Conservation (phyloP, 2,888 invertebrate species). For the Andrena minutula region DNA sequence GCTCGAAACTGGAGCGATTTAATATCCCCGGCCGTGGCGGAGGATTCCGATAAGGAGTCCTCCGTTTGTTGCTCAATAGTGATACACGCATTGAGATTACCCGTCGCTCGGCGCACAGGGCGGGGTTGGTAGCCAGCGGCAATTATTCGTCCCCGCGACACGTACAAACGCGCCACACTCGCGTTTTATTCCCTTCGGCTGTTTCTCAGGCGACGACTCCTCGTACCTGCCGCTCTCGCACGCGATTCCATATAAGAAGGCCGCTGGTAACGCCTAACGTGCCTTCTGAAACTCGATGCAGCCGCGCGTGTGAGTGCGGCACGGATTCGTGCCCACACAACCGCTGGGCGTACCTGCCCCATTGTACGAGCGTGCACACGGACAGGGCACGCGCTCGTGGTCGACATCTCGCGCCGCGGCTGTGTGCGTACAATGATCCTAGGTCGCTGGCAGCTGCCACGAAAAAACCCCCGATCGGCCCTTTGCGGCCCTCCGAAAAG, state of each 20-base stretch:
- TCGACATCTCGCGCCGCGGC: conserved; percentile 18
- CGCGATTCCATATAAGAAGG: conserved; percentile 74
- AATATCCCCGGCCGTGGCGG: conserved; percentile 4
- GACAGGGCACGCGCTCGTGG: conserved; percentile 22
- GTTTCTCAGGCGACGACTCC: conserved; percentile 58
- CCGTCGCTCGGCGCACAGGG: neutral
- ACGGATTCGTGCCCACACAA: conserved; percentile 59
- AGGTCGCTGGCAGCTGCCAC: conserved; percentile 62
- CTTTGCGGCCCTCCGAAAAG: conserved; percentile 41
- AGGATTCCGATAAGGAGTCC: conserved; percentile 19
- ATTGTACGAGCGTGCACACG: conserved; percentile 16
- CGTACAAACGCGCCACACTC: conserved; percentile 53
- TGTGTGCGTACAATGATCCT: conserved; percentile 55
- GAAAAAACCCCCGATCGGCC: conserved; percentile 57
- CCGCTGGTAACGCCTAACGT: conserved; percentile 69
- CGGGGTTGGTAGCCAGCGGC: conserved; percentile 10
- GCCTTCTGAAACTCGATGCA: conserved; percentile 72
- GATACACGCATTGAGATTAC: conserved; percentile 61
- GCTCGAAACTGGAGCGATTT: conserved; percentile 41
- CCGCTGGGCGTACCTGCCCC: neutral
- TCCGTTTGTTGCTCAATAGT: conserved; percentile 49
- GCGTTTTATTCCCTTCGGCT: conserved; percentile 53
- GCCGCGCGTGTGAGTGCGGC: conserved; percentile 41
- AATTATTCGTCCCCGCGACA: conserved; percentile 63
- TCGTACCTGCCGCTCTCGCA: conserved; percentile 59